Evolutionary conservation across 2,888 invertebrate species (phyloP).

Genomic region (Camponotus fellah): DNA sequence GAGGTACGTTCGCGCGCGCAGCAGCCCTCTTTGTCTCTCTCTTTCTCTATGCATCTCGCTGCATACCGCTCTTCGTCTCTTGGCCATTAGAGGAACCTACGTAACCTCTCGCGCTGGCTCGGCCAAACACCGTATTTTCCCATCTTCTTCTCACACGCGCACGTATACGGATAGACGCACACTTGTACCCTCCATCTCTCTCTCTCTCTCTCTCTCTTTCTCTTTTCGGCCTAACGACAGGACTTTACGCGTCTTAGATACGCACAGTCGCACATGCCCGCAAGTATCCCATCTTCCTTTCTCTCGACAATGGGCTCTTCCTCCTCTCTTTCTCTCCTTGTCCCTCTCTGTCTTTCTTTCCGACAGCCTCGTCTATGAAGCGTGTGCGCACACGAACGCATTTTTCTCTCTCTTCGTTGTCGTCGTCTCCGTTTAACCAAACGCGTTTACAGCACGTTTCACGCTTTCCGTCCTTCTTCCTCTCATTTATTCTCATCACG

Average conservation of each 20-base stretch:
- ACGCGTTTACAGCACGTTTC: constrained; percentile 1
- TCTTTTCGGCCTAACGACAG: not conserved
- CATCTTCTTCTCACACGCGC: constrained; percentile 20
- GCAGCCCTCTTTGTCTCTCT: constrained; percentile 11
- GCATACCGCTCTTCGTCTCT: constrained; percentile 49
- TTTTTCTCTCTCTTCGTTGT: constrained; percentile 26
- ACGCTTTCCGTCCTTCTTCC: constrained; percentile 3
- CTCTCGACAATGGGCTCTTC: not conserved
- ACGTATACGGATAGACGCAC: not conserved
- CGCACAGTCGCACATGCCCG: constrained; percentile 24
- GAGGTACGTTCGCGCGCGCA: constrained; percentile 20
- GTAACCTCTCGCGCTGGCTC: constrained; percentile 43
- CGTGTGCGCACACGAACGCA: constrained; percentile 7
- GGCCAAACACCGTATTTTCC: constrained; percentile 34
- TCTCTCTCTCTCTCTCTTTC: not conserved
- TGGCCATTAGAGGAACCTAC: constrained; percentile 46
- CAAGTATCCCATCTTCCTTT: constrained; percentile 8
- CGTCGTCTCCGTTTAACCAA: constrained; percentile 11
- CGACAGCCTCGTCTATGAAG: constrained; percentile 6
- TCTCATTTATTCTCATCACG: not conserved
- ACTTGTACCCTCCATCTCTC: not conserved
- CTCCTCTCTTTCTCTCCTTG: not conserved
- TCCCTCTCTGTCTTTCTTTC: not conserved
- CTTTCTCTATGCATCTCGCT: constrained; percentile 30
- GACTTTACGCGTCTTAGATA: constrained; percentile 45